Evolutionary conservation across 2,797 vertebrate genomes (phyloP), one percentile per base, ranked within the genome.

Genomic region (Delichon dasypus): DNA sequence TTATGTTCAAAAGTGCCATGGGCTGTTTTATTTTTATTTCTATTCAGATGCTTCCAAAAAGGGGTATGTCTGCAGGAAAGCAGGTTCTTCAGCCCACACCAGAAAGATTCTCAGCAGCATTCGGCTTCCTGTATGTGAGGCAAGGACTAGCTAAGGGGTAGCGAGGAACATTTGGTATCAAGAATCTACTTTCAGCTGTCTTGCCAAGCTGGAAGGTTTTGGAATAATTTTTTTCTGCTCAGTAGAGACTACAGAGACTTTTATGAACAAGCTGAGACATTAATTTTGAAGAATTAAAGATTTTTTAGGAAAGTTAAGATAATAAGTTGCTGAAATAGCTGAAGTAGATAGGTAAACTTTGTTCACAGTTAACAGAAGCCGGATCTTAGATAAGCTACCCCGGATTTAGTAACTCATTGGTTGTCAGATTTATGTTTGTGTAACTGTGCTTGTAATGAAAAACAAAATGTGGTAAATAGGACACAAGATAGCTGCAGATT

Each of bases 181-280:
- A 84, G 48, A 71, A 89, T 77, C 23, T 87, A 14, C 88, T 89
- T 95, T 94, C 71, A 82, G 23, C 51, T 89, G n/a, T 68, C 68
- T 85, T 92, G 65, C 62, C 85, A 85, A 84, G 32, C 40, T 92
- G 76, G 58, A 95, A 89, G 40, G n/a, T 67, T 87, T 88, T 21
- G 29, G 78, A 91, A 96, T 90, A 95, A 80, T 26, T 32, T 88
- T 83, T 75, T 15, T 91, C 94, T 89, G 50, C 62, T 96, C 94
- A 70, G 81, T 68, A 89, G 82, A 94, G 40, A 87, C 78, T 92
- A 68, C 13, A 34, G 82, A 93, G 89, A 89, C 44, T 94, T 89
- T 92, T 85, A 93, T 66, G 94, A 94, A 89, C 61, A 91, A 89
- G 38, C 38, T 38, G 38, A 38, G 38, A 38, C 38, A 38, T 38